Evolutionary conservation across 2,888 invertebrate genomes (phyloP), one percentile per base, ranked within the genome.

Genomic region (Cataglyphis altisquamis): DNA sequence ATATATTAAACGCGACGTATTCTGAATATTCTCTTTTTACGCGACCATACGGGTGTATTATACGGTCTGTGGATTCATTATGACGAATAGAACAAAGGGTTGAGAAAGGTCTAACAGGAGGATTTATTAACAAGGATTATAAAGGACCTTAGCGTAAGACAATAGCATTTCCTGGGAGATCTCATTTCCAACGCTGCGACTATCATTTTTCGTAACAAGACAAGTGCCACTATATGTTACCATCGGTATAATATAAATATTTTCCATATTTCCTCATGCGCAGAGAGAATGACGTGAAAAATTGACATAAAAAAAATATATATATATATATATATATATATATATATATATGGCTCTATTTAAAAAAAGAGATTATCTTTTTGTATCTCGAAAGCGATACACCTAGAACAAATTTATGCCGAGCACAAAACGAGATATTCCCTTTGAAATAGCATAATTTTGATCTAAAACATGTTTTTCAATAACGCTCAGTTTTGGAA

Each of bases 41-140:
- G 48, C 15, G 64, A 48, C 36, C 29, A 52, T 29, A 57, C 67
- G 77, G 39, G 29, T 55, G 39, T 39, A 67, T 67, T 67, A 67
- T 67, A 55, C 67, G 52, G 75, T 77, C 63, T 39, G 67, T 55
- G 41, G 67, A 55, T 67, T 77, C 77, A 77, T 77, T 77, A 77
- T 77, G 77, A 77, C 55, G 77, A 77, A 77, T 77, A 39, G 67
- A 77, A 77, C 67, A 77, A 77, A 67, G 77, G 39, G 67, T 67
- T 15, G 67, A n/a, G 67, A 48, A 77, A 36, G 55, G 67, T 77
- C 67, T 77, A 67, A 77, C 77, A 77, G 55, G 77, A 67, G 77
- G 77, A 67, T 77, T 77, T 77, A 77, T 77, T 77, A 77, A 77
- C 77, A 67, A 67, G 77, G 77, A 77, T 77, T 77, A 77, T 67